A percentile compares a stretch with the other conserved stretches of the same genome.
phyloP scores from a whole-genome alignment of 1,140 invertebrate genomes.

The Drosophila asahinai region DNA sequence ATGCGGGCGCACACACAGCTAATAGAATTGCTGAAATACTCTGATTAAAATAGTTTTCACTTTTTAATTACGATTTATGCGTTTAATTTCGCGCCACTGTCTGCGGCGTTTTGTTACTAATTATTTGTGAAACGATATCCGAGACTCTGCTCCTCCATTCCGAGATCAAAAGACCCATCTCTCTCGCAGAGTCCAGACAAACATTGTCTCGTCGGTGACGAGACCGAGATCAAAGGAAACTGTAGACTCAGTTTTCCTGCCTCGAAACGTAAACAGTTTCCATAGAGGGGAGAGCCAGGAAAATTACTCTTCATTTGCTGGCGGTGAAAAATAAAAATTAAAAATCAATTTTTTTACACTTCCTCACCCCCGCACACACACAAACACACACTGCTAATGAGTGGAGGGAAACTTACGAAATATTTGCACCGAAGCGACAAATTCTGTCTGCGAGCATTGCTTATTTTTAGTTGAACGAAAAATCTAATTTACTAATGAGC shows the following conservation, averaged over 20 bases:
- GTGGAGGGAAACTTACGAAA: slow-evolving; percentile 63
- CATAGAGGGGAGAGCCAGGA: slow-evolving; percentile 5
- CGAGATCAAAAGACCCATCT: slow-evolving; percentile 71
- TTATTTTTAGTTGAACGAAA: slow-evolving; percentile 68
- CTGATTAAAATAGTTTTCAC: slow-evolving; percentile 82
- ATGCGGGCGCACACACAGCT: slow-evolving; percentile 64
- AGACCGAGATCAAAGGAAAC: slow-evolving; percentile 74
- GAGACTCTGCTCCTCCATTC: slow-evolving; percentile 11
- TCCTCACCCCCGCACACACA: slow-evolving; percentile 4
- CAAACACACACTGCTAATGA: slow-evolving; percentile 53
- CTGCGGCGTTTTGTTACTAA: slow-evolving; percentile 62
- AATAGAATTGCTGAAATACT: slow-evolving; percentile 81
- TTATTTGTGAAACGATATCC: slow-evolving; percentile 63
- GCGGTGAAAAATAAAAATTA: slow-evolving; percentile 55
- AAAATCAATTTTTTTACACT: slow-evolving; percentile 68
- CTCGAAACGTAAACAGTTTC: slow-evolving; percentile 69
- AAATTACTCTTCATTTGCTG: slow-evolving; percentile 45
- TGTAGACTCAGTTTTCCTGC: slow-evolving; percentile 71
- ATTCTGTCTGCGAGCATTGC: slow-evolving; percentile 37
- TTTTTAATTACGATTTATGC: slow-evolving; percentile 82
- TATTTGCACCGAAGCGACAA: slow-evolving; percentile 68
- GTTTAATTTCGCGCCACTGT: slow-evolving; percentile 30
- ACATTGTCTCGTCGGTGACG: slow-evolving; percentile 61
- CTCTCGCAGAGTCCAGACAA: slow-evolving; percentile 56
- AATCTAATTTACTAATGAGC: slow-evolving; percentile 79